Base-by-base conservation (phyloP, 2,797 vertebrate species). In the Geotrypetes seraphini region DNA sequence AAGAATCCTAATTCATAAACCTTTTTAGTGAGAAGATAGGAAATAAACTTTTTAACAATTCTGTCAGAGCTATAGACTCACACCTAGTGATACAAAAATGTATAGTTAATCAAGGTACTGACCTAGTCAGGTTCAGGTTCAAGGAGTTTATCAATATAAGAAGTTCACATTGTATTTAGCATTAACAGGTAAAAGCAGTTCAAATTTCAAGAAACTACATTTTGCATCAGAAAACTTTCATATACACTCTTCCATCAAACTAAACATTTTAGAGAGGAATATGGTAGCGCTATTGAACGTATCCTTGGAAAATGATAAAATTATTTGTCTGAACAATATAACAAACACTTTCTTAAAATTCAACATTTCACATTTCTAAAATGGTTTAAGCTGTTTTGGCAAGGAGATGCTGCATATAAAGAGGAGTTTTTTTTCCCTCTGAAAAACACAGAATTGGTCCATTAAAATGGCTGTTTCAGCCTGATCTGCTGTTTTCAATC, bases 1-100 rank as follows among this genome's bases (percentile, higher is more conserved):
- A 50, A 55, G 60, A 63, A 39, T 43, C 41, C 39, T 47, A 60
- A 57, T 47, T 62, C 49, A 62, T 46, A 59, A 45, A 60, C 56
- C 36, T 43, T 5, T n/a, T 20, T 29, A n/a, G n/a, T n/a, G 47
- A 29, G 53, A 43, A 57, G 19, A 33, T 15, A 26, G 18, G 32
- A n/a, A n/a, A n/a, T n/a, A n/a, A n/a, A n/a, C n/a, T n/a, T n/a
- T n/a, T n/a, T n/a, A n/a, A n/a, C n/a, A n/a, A n/a, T n/a, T n/a
- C n/a, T n/a, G n/a, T n/a, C n/a, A n/a, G n/a, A n/a, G n/a, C n/a
- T n/a, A n/a, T n/a, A n/a, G n/a, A n/a, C n/a, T n/a, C n/a, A n/a
- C n/a, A n/a, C n/a, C n/a, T n/a, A n/a, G n/a, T n/a, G n/a, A n/a
- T n/a, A n/a, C n/a, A n/a, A n/a, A n/a, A n/a, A n/a, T n/a, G n/a